Evolutionary conservation across 2,113 vertebrate species (phyloP).

Genomic region (Clarias macrocephalus): DNA sequence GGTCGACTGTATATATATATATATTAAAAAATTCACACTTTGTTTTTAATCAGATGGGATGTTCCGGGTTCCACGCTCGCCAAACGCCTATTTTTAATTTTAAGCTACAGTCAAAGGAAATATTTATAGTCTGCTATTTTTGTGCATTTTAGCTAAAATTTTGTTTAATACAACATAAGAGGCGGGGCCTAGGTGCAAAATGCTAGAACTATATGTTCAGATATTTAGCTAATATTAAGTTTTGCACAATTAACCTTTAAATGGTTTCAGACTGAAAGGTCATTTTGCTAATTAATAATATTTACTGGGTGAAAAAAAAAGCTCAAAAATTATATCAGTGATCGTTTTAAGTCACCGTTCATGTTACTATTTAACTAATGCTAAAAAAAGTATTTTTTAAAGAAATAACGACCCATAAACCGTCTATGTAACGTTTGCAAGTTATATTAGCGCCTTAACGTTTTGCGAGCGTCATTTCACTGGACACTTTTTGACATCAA

Average conservation of each 20-base stretch:
- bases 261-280: neutral
- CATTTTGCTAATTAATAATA: neutral
- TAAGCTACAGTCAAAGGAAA: neutral
- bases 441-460: neutral
- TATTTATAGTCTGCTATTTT: neutral
- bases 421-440: neutral
- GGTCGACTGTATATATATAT: no score
- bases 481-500: no score
- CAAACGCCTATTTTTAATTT: neutral
- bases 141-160: neutral
- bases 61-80: neutral
- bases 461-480: neutral
- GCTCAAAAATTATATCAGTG: neutral
- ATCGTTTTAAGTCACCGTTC: neutral
- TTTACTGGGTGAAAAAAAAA: neutral
- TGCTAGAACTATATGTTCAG: neutral
- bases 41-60: neutral
- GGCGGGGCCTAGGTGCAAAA: neutral
- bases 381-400: neutral
- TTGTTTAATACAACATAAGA: neutral
- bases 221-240: neutral
- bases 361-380: neutral
- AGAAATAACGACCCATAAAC: neutral
- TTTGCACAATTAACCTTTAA: neutral
- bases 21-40: no score